Conservation (phyloP, 2,797 vertebrate genomes). For the Halcyon smyrnensis region DNA sequence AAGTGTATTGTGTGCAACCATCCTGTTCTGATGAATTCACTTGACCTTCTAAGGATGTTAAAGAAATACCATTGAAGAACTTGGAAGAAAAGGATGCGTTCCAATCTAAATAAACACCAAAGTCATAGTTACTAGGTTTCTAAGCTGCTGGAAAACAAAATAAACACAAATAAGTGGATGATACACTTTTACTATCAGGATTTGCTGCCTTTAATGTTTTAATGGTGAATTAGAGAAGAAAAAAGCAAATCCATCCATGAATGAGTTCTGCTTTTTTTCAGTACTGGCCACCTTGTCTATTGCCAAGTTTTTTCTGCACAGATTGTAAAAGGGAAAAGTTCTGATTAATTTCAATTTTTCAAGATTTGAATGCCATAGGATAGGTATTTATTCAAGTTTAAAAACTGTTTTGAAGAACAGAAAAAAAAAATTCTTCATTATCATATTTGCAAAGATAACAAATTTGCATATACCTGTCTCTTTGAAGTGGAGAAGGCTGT, state of each 20-base stretch:
- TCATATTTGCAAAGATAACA: neutral
- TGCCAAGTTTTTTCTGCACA: neutral
- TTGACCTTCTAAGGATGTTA: neutral
- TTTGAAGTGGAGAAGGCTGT: neutral
- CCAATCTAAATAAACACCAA: neutral
- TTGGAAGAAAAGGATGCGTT: neutral
- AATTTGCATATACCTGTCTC: neutral
- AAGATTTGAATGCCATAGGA: neutral
- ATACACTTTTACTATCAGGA: neutral
- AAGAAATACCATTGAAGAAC: neutral
- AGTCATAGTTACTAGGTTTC: neutral
- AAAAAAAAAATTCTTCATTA: neutral
- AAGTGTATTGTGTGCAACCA: neutral
- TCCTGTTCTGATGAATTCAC: neutral
- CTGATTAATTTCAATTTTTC: neutral
- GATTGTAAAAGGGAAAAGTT: neutral
- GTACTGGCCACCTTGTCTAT: neutral
- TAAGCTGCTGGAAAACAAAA: neutral
- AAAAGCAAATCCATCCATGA: rapidly evolving
- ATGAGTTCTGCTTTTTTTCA: neutral
- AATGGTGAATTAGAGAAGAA: neutral
- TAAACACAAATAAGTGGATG: neutral
- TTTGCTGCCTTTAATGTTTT: neutral
- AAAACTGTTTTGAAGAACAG: neutral
- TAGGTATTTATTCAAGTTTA: neutral